Base-by-base conservation (phyloP, 2,113 vertebrate species). In the Leucoraja erinaceus region DNA sequence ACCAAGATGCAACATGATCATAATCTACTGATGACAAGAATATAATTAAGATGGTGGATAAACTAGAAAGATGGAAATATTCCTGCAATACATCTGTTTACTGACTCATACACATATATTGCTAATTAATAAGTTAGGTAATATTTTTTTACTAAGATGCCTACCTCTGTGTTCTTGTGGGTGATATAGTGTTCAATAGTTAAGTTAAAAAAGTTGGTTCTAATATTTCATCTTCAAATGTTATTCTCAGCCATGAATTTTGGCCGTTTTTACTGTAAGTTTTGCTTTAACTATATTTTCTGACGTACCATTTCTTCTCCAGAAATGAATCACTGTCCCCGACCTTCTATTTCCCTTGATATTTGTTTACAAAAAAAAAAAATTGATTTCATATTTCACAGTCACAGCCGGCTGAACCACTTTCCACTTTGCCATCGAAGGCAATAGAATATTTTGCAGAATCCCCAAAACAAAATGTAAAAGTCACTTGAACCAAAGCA, bases 331-430 rank as follows among this genome's bases (percentile, higher is more conserved):
- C 56, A 86, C 83, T n/a, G 83, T 59, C 56, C 56, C 59, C n/a
- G 56, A 14, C 54, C 56, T n/a, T 61, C 3, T 61, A 86, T 61
- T 86, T 56, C 78, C 33, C 3, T 25, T 25, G 47, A 54, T 81
- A 56, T 81, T 25, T 86, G 83, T 3, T 86, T 61, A 61, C 83
- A 61, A 9, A 25, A 61, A 9, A 22, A 61, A 0, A 12, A 86
- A 61, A n/a, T n/a, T 86, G 56, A 86, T 86, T 86, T 31, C 10
- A 61, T 61, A n/a, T 61, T 86, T 86, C 83, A 83, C 47, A 86
- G 54, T n/a, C 25, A 86, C 54, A 61, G 54, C 10, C 31, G 20
- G 78, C 9, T 81, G 38, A 86, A 4, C 28, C 18, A 54, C 18
- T 83, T 83, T 56, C 14, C 56, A n/a, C 81, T 4, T 61, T 84